A percentile compares a stretch with the other conserved stretches of the same genome.
phyloP scores from a whole-genome alignment of 2,797 vertebrate genomes.

The Enteromius radiatus region DNA sequence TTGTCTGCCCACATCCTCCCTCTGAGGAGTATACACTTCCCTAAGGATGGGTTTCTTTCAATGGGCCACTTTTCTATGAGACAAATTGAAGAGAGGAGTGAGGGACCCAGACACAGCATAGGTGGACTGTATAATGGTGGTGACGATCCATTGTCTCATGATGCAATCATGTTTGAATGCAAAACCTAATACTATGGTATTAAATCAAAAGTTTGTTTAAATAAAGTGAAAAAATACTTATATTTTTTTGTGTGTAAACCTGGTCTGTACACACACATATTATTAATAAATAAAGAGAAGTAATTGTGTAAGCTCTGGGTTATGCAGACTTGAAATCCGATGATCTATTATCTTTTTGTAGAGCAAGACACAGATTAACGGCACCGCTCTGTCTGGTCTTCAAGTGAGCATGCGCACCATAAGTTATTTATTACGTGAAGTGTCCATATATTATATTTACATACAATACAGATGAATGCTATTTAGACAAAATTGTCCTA shows the following conservation, averaged over 20 bases:
- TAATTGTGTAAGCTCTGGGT: not conserved
- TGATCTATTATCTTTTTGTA: not conserved
- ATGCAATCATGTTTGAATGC: not conserved
- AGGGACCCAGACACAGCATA: no score
- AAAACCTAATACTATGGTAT: not conserved
- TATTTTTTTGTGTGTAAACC: not conserved
- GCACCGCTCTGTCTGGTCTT: not conserved
- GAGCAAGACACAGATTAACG: not conserved
- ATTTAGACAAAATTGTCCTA: not conserved
- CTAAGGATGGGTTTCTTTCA: no score
- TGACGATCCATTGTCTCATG: no score
- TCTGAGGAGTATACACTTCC: no score
- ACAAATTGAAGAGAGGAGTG: no score
- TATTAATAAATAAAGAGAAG: not conserved
- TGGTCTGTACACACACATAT: not conserved
- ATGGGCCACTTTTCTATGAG: no score
- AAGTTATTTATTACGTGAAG: not conserved
- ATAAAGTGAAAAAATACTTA: no score
- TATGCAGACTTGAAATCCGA: not conserved
- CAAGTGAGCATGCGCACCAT: not conserved
- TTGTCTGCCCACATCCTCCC: no score
- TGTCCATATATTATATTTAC: not conserved
- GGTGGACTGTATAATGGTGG: no score
- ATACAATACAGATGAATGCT: no score
- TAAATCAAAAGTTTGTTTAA: not conserved